Evolutionary conservation across 2,113 vertebrate species (phyloP).

Genomic region (Cinclus cinclus): DNA sequence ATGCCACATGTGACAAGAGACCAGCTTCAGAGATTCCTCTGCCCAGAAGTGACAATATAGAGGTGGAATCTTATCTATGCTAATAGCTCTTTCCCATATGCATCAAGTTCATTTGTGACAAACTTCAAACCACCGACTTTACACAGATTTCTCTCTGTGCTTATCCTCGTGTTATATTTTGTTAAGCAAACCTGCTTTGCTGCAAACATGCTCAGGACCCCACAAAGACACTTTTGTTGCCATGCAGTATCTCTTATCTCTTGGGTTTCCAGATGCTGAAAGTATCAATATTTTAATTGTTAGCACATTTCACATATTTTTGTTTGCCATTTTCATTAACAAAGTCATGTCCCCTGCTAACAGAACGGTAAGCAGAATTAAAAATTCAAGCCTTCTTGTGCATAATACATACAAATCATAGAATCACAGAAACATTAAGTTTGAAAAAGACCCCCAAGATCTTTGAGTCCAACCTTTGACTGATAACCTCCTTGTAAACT

Average conservation of each 20-base stretch:
- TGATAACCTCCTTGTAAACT: background rate
- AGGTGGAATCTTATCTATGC: background rate
- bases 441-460: background rate
- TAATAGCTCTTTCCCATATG: background rate
- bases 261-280: background rate
- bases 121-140: background rate
- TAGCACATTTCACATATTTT: background rate
- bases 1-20: background rate
- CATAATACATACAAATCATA: background rate
- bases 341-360: background rate
- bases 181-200: background rate
- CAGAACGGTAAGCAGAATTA: background rate
- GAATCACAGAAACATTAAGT: background rate
- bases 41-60: background rate
- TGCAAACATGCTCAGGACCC: background rate
- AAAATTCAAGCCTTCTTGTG: background rate
- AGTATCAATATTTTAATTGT: background rate
- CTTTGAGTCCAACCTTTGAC: background rate
- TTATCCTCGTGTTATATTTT: background rate
- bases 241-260: background rate
- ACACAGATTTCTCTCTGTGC: background rate
- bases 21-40: background rate
- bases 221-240: background rate
- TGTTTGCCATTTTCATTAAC: background rate
- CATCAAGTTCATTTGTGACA: background rate